Percentiles rank a stretch among this genome's conserved stretches.
These are phyloP conservation scores for Gadopsis bispinosus DNA, from an alignment of 2,797 vertebrate species.

Conservation along the genomic window DNA sequence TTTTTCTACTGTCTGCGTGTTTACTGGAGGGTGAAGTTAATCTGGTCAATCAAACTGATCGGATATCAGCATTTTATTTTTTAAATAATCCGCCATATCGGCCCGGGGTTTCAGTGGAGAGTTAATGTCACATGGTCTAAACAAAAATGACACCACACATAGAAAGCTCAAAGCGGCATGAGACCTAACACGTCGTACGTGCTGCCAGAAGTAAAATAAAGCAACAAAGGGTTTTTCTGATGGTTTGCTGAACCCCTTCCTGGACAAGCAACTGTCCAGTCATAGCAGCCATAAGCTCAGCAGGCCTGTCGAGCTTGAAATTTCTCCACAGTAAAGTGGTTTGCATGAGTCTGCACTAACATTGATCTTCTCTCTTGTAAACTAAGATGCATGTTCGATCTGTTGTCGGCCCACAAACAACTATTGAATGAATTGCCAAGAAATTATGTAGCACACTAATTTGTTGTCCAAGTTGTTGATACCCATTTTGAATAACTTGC, in stretches of 20 bases:
- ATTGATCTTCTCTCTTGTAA: not conserved
- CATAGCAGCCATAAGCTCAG: not conserved
- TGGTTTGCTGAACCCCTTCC: not conserved
- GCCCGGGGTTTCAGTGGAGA: not conserved
- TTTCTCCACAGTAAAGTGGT: not conserved
- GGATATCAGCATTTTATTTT: not conserved
- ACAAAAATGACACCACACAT: not conserved
- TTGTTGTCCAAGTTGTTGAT: not conserved
- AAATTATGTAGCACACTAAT: not conserved
- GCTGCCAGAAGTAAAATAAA: not conserved
- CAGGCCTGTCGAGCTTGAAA: not conserved
- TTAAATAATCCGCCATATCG: not conserved
- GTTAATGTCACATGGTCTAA: not conserved
- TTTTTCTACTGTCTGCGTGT: conserved; percentile 21
- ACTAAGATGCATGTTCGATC: too few species aligned
- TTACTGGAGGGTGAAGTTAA: not conserved
- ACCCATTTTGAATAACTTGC: not conserved
- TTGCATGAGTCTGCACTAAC: not conserved
- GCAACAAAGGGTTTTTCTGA: not conserved
- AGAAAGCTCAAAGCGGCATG: too few species aligned
- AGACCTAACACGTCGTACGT: not conserved
- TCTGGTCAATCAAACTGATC: not conserved
- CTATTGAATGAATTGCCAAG: too few species aligned
- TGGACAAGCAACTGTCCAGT: not conserved
- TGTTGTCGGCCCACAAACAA: too few species aligned